These are phyloP conservation scores for Onychomys arenicola DNA, from an alignment of 2,797 vertebrate genomes.

Conservation along the genomic window DNA sequence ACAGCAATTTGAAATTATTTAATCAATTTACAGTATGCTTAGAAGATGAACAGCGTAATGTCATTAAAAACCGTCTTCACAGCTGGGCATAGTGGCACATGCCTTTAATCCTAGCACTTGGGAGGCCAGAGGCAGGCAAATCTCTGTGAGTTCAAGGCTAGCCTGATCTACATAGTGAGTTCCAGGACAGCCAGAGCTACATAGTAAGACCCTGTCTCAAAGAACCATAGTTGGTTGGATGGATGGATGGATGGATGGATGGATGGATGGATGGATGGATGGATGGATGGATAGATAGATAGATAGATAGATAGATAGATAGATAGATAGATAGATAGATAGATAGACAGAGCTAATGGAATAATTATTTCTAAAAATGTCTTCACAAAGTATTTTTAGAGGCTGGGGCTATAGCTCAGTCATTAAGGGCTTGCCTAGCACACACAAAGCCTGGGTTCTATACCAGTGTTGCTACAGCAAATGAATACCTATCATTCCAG, in stretches of 20 bases:
- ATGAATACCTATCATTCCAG: background rate
- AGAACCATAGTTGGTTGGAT: background rate
- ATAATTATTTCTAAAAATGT: slow-evolving; percentile 31
- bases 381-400: slow-evolving; percentile 18
- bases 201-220: background rate
- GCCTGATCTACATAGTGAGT: background rate
- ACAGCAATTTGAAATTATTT: slow-evolving; percentile 36
- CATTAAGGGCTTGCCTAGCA: background rate
- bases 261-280: background rate
- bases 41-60: background rate
- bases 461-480: background rate
- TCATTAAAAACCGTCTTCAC: slow-evolving; percentile 45
- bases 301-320: too few species aligned
- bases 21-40: slow-evolving; percentile 36
- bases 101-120: background rate
- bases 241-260: background rate
- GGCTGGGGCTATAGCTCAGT: background rate
- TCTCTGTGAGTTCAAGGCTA: background rate
- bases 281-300: background rate
- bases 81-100: background rate
- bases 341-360: background rate
- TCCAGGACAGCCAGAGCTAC: background rate
- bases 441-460: background rate
- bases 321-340: background rate
- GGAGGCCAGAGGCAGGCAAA: background rate